Percentiles rank a stretch among this genome's conserved stretches.
Conservation (phyloP, 2,797 vertebrate species). For the Glyptemys insculpta region DNA sequence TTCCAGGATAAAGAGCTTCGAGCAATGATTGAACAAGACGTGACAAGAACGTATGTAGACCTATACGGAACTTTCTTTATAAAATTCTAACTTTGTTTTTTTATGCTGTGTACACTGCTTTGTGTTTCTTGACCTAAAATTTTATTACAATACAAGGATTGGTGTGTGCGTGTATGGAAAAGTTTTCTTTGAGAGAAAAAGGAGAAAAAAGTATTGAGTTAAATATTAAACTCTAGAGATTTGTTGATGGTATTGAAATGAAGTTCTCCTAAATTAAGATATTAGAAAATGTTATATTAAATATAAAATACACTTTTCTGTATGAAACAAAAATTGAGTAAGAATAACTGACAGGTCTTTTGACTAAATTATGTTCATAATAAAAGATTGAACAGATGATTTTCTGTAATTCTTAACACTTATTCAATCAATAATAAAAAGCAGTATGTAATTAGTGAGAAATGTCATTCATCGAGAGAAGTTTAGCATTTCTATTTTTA, state of each 20-base stretch:
- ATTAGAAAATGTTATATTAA: conserved; percentile 63
- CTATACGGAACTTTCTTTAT: conserved; percentile 26
- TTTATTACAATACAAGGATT: conserved; percentile 32
- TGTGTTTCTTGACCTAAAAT: conserved; percentile 17
- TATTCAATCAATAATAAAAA: conserved; percentile 64
- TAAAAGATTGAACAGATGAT: conserved; percentile 50
- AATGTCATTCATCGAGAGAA: conserved; percentile 40
- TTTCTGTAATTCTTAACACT: conserved; percentile 65
- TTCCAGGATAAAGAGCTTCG: conserved; percentile 98
- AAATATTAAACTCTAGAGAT: conserved; percentile 54
- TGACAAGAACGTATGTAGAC: conserved; percentile 93
- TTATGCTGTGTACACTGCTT: conserved; percentile 28
- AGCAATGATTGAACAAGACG: conserved; percentile 98
- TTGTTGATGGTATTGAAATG: conserved; percentile 56
- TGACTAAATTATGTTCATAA: conserved; percentile 46
- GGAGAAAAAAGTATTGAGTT: neutral
- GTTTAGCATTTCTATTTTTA: conserved; percentile 53
- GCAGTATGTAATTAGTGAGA: conserved; percentile 55
- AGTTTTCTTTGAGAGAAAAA: conserved; percentile 11
- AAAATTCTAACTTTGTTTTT: neutral
- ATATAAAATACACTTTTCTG: conserved; percentile 60
- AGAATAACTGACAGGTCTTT: conserved; percentile 50
- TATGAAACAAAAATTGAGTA: conserved; percentile 39
- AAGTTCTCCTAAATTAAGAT: conserved; percentile 76
- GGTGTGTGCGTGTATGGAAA: conserved; percentile 17